Percentiles rank a stretch among this genome's conserved stretches.
phyloP scores from a whole-genome alignment of 92 coral and sea anemone species.

The Paragorgia papillata region DNA sequence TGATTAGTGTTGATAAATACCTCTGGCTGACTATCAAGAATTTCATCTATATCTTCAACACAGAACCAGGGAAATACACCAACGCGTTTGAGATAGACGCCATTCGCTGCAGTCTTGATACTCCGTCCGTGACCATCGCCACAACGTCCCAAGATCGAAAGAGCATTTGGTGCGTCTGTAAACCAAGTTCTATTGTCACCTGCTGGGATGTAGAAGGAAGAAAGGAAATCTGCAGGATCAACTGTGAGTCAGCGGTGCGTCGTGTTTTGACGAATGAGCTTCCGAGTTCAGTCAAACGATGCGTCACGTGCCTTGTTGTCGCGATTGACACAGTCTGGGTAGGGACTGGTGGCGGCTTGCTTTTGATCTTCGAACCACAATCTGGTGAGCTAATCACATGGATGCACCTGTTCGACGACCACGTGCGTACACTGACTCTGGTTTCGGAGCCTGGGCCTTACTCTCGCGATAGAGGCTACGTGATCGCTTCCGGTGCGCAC shows the following conservation, averaged over 20 bases:
- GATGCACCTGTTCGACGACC: conserved; percentile 77
- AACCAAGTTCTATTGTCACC: conserved; percentile 65
- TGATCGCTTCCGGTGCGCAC: conserved; percentile 88
- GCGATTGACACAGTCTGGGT: conserved; percentile 87
- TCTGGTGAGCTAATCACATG: conserved; percentile 77
- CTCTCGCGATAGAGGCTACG: conserved; percentile 78
- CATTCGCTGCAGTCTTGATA: conserved; percentile 82
- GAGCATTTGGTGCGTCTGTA: conserved; percentile 73
- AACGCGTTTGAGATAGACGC: conserved; percentile 87
- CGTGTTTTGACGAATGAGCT: conserved; percentile 10
- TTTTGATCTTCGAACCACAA: conserved; percentile 73
- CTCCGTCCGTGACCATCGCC: conserved; percentile 60
- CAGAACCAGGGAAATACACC: conserved; percentile 64
- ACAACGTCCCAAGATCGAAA: conserved; percentile 55
- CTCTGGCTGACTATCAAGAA: conserved; percentile 15
- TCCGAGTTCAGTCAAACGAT: conserved; percentile 4
- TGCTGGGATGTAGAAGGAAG: conserved; percentile 76
- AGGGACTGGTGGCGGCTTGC: conserved; percentile 85
- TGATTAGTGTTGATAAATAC: conserved; percentile 6
- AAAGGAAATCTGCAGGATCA: conserved; percentile 62
- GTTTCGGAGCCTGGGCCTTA: conserved; percentile 85
- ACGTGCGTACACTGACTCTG: conserved; percentile 70
- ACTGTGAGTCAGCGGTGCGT: conserved; percentile 63
- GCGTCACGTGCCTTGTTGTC: conserved; percentile 73
- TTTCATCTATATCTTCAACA: conserved; percentile 73